Evolutionary conservation across 2,888 invertebrate species (phyloP).

Genomic region (Nomada goodeniana): DNA sequence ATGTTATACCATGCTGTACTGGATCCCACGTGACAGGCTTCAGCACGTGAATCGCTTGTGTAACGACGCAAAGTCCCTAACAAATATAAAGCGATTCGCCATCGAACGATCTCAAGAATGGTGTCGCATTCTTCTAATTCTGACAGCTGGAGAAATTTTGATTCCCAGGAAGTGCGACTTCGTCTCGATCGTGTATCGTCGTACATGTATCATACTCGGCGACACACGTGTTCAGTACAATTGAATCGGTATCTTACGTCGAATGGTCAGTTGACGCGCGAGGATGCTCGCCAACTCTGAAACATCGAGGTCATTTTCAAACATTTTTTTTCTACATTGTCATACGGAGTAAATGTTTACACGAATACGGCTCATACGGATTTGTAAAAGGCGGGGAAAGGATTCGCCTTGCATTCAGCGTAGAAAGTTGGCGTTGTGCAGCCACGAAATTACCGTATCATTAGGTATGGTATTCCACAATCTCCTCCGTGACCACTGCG

Average conservation of each 20-base stretch:
- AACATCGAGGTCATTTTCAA: too few relatives aligned
- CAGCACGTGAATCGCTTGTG: conserved; percentile 35
- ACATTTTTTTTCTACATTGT: too few relatives aligned
- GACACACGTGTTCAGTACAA: too few relatives aligned
- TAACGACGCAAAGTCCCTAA: conserved; percentile 31
- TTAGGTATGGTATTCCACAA: conserved; percentile 40
- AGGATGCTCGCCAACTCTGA: too few relatives aligned
- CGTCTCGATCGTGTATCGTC: not conserved
- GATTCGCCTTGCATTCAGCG: conserved; percentile 3
- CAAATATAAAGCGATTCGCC: conserved; percentile 28
- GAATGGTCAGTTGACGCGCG: too few relatives aligned
- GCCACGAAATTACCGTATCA: conserved; percentile 44
- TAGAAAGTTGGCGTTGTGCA: conserved; percentile 41
- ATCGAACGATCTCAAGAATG: conserved; percentile 26
- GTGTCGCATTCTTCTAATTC: not conserved
- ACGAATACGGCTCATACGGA: not conserved
- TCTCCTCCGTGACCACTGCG: conserved; percentile 20
- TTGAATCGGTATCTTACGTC: too few relatives aligned
- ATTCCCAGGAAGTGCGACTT: not conserved
- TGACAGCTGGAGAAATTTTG: not conserved
- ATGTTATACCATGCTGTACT: not conserved
- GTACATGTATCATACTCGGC: too few relatives aligned
- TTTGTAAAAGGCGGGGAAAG: not conserved
- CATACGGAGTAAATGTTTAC: not conserved
- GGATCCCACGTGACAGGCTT: conserved; percentile 8